Conservation (phyloP, 1,140 invertebrate species). For the Bathynomus jamesi region DNA sequence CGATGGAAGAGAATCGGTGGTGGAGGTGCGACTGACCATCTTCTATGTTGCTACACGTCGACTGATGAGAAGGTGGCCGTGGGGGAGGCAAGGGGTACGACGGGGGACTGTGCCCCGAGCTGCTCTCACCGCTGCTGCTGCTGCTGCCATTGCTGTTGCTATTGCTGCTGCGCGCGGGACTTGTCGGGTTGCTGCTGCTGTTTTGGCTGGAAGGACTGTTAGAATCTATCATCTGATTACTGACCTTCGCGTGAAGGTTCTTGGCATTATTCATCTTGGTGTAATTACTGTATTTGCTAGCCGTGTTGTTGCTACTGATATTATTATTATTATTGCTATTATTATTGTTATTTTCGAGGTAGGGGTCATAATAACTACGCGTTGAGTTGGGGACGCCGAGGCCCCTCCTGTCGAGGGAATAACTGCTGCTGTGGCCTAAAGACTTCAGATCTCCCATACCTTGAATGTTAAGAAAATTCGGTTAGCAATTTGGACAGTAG, state of each 20-base stretch:
- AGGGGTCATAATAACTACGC: slow-evolving; percentile 17
- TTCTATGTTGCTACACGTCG: slow-evolving; percentile 42
- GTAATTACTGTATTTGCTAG: slow-evolving; percentile 21
- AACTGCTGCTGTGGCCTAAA: slow-evolving; percentile 27
- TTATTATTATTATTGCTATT: slow-evolving; percentile 19
- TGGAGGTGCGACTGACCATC: slow-evolving; percentile 36
- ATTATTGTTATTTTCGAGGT: slow-evolving; percentile 2
- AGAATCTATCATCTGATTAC: too few species aligned
- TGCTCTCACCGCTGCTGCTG: slow-evolving; percentile 5
- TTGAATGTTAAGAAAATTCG: slow-evolving; percentile 38
- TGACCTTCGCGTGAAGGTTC: not conserved
- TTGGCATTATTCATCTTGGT: slow-evolving; percentile 5
- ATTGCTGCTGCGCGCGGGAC: not conserved
- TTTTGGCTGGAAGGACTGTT: too few species aligned
- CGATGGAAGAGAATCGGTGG: slow-evolving; percentile 1
- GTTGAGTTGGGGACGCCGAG: slow-evolving; percentile 21
- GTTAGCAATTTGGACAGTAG: too few species aligned
- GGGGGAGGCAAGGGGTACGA: slow-evolving; percentile 39
- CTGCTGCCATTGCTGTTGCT: slow-evolving; percentile 7
- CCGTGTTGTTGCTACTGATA: slow-evolving; percentile 21
- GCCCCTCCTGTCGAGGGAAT: slow-evolving; percentile 27
- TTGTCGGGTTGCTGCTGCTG: not conserved
- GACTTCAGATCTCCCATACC: slow-evolving; percentile 52
- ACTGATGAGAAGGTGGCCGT: slow-evolving; percentile 47
- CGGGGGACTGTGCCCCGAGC: slow-evolving; percentile 12